Conservation (phyloP, 2,888 invertebrate species). For the Aphodius sticticus region DNA sequence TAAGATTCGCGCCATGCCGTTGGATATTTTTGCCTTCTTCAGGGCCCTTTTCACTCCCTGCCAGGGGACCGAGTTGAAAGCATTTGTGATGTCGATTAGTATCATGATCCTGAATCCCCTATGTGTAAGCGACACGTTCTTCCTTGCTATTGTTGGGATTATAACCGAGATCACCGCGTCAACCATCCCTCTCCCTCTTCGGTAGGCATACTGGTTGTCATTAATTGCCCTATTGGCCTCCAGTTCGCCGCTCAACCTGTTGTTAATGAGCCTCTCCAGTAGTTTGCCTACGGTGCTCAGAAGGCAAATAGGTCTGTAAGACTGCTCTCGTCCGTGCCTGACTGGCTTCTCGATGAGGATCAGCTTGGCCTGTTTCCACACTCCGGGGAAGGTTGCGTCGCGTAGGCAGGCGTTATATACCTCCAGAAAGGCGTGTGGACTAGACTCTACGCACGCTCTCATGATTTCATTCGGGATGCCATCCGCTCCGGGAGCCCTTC, state of each 20-base stretch:
- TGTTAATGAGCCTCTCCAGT: background rate
- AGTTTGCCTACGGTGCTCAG: constrained; percentile 26
- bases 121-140: background rate
- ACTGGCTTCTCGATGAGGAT: background rate
- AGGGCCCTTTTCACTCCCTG: background rate
- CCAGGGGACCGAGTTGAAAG: constrained; percentile 10
- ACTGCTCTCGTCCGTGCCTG: background rate
- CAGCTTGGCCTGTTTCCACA: background rate
- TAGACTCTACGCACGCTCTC: background rate
- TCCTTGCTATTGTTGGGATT: background rate
- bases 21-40: background rate
- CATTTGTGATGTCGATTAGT: background rate
- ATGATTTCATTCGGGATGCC: constrained; percentile 4
- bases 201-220: background rate
- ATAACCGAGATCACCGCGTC: background rate
- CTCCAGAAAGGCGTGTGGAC: background rate
- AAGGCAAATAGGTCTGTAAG: background rate
- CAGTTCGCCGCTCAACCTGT: background rate
- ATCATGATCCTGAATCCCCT: background rate
- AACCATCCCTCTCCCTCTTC: background rate
- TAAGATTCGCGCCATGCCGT: too few relatives aligned
- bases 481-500: constrained; percentile 7
- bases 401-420: constrained; percentile 4
- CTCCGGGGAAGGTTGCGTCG: background rate
- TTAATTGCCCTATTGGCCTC: background rate